These are phyloP conservation scores for Trididemnum nubilum DNA, from an alignment of 23 tunicate species.

Conservation along the genomic window DNA sequence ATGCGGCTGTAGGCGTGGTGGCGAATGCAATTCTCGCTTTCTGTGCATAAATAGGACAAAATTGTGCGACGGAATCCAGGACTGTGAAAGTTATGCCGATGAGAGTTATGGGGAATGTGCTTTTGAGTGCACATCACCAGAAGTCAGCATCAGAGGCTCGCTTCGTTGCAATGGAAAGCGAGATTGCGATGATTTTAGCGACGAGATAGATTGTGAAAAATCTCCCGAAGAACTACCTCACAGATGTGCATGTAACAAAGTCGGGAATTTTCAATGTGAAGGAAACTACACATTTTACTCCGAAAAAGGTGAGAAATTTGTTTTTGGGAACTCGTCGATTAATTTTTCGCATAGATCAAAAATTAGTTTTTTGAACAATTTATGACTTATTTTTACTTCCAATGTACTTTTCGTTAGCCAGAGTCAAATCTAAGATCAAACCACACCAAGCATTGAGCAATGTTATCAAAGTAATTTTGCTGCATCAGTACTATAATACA, in stretches of 20 bases:
- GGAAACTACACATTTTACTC: background rate
- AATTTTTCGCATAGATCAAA: too few species aligned
- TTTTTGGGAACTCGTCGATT: too few species aligned
- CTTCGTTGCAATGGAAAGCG: conserved; percentile 26
- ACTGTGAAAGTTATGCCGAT: conserved; percentile 1
- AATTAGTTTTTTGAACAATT: too few species aligned
- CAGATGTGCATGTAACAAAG: conserved; percentile 1
- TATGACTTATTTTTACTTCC: too few species aligned
- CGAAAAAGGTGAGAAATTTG: background rate
- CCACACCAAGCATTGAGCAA: too few species aligned
- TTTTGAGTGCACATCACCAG: background rate
- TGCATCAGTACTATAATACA: too few species aligned
- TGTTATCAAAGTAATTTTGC: too few species aligned
- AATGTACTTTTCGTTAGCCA: too few species aligned
- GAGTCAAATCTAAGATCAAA: too few species aligned
- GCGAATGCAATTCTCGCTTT: background rate
- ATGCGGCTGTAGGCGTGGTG: conserved; percentile 7
- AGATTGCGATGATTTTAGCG: conserved; percentile 42
- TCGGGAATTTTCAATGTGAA: background rate
- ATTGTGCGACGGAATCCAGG: conserved; percentile 8
- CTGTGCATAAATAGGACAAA: background rate
- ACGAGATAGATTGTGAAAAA: conserved; percentile 29
- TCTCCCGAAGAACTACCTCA: background rate
- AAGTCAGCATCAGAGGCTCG: background rate
- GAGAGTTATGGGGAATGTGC: background rate